phyloP scores from a whole-genome alignment of 2,113 vertebrate genomes.

The Seriola rivoliana region DNA sequence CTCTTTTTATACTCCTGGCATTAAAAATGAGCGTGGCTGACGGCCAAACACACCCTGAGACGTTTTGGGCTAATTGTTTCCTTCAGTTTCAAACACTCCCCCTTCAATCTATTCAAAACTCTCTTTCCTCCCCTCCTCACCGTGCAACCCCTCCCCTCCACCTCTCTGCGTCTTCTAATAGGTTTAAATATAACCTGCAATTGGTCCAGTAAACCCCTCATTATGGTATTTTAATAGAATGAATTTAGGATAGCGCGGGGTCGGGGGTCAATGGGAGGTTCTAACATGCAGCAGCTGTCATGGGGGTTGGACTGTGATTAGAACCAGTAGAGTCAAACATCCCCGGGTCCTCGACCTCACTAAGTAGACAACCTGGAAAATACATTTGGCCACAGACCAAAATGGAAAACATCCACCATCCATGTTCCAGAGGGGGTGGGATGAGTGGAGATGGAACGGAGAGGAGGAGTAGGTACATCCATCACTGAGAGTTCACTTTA shows the following conservation, averaged over 20 bases:
- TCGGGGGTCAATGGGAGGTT: conserved; percentile 86
- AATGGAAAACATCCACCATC: conserved; percentile 72
- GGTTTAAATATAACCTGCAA: conserved; percentile 93
- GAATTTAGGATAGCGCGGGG: conserved; percentile 87
- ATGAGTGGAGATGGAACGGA: conserved; percentile 39
- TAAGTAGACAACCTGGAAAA: conserved; percentile 86
- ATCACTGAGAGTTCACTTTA: conserved; percentile 41
- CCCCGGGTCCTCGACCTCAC: conserved; percentile 78
- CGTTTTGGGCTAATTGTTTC: conserved; percentile 89
- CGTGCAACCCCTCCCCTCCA: conserved; percentile 27
- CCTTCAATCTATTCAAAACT: conserved; percentile 50
- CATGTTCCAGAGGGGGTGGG: conserved; percentile 24
- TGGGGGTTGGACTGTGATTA: conserved; percentile 79
- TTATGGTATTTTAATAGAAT: conserved; percentile 94
- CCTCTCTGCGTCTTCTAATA: conserved; percentile 82
- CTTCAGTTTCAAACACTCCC: conserved; percentile 83
- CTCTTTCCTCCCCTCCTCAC: conserved; percentile 32
- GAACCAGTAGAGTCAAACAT: conserved; percentile 85
- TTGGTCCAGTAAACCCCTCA: conserved; percentile 93
- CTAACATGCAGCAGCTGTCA: conserved; percentile 88
- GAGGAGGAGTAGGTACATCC: conserved; percentile 32
- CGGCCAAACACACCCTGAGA: conserved; percentile 83
- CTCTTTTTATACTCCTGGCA: conserved; percentile 73
- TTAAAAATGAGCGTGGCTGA: conserved; percentile 76
- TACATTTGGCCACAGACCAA: conserved; percentile 77